phyloP scores from a whole-genome alignment of 1,140 invertebrate species.

The Bacillus rossius region DNA sequence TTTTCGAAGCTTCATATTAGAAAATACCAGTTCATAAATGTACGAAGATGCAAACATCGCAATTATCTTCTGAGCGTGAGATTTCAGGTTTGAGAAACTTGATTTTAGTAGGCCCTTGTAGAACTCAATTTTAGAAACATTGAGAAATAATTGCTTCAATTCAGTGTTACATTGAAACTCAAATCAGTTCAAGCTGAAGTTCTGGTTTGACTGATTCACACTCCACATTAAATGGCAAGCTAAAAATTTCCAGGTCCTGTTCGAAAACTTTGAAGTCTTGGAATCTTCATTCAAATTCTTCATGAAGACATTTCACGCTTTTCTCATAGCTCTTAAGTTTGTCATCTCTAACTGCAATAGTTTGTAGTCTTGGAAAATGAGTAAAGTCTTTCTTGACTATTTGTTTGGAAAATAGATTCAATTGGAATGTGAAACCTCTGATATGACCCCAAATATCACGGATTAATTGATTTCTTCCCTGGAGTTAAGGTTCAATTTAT shows the following conservation, averaged over 20 bases:
- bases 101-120: too few relatives aligned
- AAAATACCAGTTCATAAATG: too few relatives aligned
- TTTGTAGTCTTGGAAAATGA: slow-evolving; percentile 4
- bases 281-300: slow-evolving; percentile 8
- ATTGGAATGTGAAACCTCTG: slow-evolving; percentile 6
- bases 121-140: slow-evolving; percentile 7
- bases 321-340: background rate
- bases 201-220: slow-evolving; percentile 6
- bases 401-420: slow-evolving; percentile 1
- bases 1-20: background rate
- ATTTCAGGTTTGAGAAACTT: too few relatives aligned
- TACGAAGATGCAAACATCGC: too few relatives aligned
- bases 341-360: background rate
- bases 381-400: background rate
- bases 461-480: too few relatives aligned
- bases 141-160: slow-evolving; percentile 1
- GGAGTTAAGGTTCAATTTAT: too few relatives aligned
- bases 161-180: slow-evolving; percentile 4
- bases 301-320: slow-evolving; percentile 2
- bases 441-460: slow-evolving; percentile 2
- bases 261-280: slow-evolving; percentile 1
- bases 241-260: background rate
- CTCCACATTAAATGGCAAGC: slow-evolving; percentile 8
- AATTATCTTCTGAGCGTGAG: too few relatives aligned
- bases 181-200: slow-evolving; percentile 4